These are phyloP conservation scores for Falco cherrug DNA, from an alignment of 2,797 vertebrate species.

Conservation along the genomic window DNA sequence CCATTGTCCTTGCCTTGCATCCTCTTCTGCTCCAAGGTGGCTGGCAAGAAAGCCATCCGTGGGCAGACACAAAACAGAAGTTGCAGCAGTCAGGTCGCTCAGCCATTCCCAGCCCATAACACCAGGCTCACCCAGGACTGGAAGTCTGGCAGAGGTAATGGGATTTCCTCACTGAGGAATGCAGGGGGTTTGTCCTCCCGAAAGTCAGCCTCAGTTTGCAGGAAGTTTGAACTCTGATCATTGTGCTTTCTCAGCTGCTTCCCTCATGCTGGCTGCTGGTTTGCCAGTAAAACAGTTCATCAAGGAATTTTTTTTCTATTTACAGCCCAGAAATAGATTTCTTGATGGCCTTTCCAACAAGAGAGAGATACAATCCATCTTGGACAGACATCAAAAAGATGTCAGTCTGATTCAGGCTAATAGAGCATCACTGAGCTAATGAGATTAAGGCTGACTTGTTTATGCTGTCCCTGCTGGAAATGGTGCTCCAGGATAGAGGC, in stretches of 20 bases:
- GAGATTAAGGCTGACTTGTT: conserved; percentile 49
- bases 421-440: conserved; percentile 44
- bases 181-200: neutral
- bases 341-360: neutral
- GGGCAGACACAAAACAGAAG: neutral
- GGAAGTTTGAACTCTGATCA: neutral
- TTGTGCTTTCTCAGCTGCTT: neutral
- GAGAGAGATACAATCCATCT: neutral
- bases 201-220: neutral
- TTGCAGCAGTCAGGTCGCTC: neutral
- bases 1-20: neutral
- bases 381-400: conserved; percentile 57
- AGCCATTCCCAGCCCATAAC: neutral
- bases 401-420: conserved; percentile 38
- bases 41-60: neutral
- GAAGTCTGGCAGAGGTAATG: neutral
- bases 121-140: neutral
- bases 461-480: conserved; percentile 23
- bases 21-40: neutral
- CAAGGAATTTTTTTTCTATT: conserved; percentile 6
- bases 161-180: neutral
- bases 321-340: neutral
- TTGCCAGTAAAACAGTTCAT: neutral
- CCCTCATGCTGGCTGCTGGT: neutral
- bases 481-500: neutral